phyloP scores from a whole-genome alignment of 2,888 invertebrate genomes.

The Pyrrhia umbra region DNA sequence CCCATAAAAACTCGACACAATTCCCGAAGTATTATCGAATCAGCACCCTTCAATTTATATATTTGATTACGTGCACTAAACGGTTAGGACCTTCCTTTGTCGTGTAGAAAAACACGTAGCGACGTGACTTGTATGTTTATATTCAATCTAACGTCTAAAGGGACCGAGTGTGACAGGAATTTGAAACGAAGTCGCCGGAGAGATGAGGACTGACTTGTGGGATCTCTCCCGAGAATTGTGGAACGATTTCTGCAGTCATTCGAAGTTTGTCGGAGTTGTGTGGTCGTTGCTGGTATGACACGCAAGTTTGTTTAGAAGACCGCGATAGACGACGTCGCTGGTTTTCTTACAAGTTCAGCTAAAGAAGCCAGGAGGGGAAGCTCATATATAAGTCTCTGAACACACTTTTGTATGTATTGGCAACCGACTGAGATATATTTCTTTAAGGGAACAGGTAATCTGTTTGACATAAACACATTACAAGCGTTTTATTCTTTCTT shows the following conservation, averaged over 20 bases:
- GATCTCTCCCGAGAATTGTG: conserved; percentile 24
- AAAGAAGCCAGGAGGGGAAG: not conserved
- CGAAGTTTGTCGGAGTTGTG: conserved; percentile 37
- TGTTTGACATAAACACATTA: too few species aligned
- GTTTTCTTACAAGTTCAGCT: conserved; percentile 8
- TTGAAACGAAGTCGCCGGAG: conserved; percentile 55
- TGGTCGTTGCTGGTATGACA: conserved; percentile 10
- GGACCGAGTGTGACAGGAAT: conserved; percentile 67
- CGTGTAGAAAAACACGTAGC: conserved; percentile 68
- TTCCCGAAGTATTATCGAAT: conserved; percentile 59
- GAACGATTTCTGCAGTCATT: conserved; percentile 40
- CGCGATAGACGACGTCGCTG: not conserved
- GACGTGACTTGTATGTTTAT: conserved; percentile 77
- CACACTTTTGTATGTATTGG: not conserved
- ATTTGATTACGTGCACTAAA: conserved; percentile 71
- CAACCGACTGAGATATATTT: too few species aligned
- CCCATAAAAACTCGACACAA: conserved; percentile 45
- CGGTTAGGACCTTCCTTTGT: conserved; percentile 65
- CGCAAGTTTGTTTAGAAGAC: conserved; percentile 29
- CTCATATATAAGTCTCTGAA: not conserved
- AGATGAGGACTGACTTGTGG: conserved; percentile 65
- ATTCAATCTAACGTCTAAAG: conserved; percentile 75
- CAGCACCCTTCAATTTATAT: conserved; percentile 67
- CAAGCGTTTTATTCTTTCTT: not conserved
- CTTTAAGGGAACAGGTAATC: not conserved